These are phyloP conservation scores for Nycticorax nycticorax DNA, from an alignment of 2,113 vertebrate genomes.

Conservation along the genomic window DNA sequence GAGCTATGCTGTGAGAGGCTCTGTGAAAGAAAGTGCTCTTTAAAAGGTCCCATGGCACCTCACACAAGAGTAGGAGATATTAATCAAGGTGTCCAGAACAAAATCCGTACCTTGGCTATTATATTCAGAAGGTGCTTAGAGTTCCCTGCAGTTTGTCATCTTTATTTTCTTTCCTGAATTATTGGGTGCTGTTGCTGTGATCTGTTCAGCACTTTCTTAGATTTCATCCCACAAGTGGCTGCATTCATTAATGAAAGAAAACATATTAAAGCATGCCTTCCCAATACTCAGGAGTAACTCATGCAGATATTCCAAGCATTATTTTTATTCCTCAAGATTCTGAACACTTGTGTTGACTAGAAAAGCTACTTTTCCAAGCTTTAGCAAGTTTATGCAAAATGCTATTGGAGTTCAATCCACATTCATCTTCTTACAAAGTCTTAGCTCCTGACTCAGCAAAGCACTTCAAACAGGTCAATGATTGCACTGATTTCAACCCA, in stretches of 20 bases:
- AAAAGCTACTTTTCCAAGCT: background rate
- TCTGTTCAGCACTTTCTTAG: background rate
- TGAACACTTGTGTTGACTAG: background rate
- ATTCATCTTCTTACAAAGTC: conserved; percentile 7
- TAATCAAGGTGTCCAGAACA: conserved; percentile 1
- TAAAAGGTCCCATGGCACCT: background rate
- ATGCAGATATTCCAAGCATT: background rate
- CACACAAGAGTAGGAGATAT: background rate
- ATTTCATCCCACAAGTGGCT: background rate
- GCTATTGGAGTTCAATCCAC: background rate
- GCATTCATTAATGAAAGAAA: background rate
- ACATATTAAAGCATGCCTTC: background rate
- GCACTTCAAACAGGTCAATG: conserved; percentile 37
- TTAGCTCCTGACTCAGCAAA: conserved; percentile 19
- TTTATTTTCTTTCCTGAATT: conserved; percentile 1
- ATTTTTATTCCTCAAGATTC: background rate
- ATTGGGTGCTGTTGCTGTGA: background rate
- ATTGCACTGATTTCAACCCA: conserved; percentile 25
- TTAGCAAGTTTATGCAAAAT: background rate
- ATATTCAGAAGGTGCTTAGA: background rate
- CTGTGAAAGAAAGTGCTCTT: conserved; percentile 7
- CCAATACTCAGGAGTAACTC: background rate
- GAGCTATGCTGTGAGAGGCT: background rate
- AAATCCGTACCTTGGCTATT: background rate
- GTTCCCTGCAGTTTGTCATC: background rate